Evolutionary conservation across 2,888 invertebrate genomes (phyloP), one percentile per base, ranked within the genome.

Genomic region (Acleris holmiana): DNA sequence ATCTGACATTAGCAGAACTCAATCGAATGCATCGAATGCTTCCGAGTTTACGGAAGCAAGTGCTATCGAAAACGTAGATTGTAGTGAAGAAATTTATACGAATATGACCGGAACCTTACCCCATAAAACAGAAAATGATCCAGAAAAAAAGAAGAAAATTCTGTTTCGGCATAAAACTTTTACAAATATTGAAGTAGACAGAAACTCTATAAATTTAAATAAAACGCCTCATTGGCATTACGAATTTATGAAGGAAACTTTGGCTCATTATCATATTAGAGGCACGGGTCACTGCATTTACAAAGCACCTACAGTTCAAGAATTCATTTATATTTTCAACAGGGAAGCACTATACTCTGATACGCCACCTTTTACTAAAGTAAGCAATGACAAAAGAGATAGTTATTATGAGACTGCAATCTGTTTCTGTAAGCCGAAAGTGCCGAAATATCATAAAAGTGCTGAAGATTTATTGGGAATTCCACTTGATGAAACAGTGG

Each of bases 261-360:
- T 91, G 68, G 84, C 88, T 48, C 76, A 85, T 69, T 93, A 92
- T 78, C 93, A 93, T 63, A 89, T 92, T 40, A 81, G 89, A 75
- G 93, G 93, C 19, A 91, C 92, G 8, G 91, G 90, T 1, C 92
- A 93, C 75, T 93, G 93, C 68, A 86, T 93, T 57, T 89, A 91
- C 69, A 85, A 88, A 66, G 86, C 87, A 6, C 91, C 91, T 13
- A 86, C 90, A 13, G 86, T 91, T 13, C 69, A 86, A 71, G 92
- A 93, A 71, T 91, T 91, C 70, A 86, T 93, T 68, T 84, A 88
- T 65, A 83, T 91, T 71, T 93, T 93, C 69, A 93, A 93, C 73
- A 86, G 88, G 74, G 91, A 92, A 18, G 88, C 91, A 7, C 77
- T 91, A 35, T 80, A 84, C 63, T 81, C 80, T 69, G 84, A 88